Conservation (phyloP, 2,113 vertebrate genomes). For the Varanus komodoensis region DNA sequence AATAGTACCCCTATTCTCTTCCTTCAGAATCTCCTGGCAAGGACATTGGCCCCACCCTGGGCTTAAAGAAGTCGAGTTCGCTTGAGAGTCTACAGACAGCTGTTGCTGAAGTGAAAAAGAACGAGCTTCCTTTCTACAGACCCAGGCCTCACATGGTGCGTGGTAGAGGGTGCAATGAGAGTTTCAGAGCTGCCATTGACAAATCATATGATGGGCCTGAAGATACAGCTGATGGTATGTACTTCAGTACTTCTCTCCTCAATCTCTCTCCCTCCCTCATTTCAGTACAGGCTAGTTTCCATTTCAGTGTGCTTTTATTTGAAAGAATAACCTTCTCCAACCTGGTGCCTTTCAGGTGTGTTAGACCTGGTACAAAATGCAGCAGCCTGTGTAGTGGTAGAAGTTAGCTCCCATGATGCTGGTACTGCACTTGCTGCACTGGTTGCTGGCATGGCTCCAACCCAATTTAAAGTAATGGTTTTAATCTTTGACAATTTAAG, state of each 20-base stretch:
- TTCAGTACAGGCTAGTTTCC: neutral
- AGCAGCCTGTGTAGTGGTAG: no score
- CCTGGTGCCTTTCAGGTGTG: no score
- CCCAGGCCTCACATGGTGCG: slow-evolving; percentile 94
- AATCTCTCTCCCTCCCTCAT: neutral
- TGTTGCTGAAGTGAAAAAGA: slow-evolving; percentile 92
- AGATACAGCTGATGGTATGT: slow-evolving; percentile 89
- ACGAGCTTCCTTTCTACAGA: slow-evolving; percentile 92
- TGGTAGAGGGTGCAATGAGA: slow-evolving; percentile 96
- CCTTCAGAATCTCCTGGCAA: slow-evolving; percentile 74
- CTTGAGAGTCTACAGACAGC: slow-evolving; percentile 98
- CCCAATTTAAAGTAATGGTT: no score
- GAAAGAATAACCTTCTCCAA: no score
- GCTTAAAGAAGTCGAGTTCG: slow-evolving; percentile 98
- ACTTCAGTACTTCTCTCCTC: neutral
- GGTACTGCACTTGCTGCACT: no score
- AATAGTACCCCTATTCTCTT: slow-evolving; percentile 41
- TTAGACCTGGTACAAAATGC: no score
- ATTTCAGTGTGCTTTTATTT: neutral
- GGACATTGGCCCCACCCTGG: slow-evolving; percentile 93
- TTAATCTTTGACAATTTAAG: no score
- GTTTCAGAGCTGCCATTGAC: slow-evolving; percentile 97
- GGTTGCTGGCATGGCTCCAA: no score
- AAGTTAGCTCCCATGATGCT: no score
- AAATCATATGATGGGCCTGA: slow-evolving; percentile 96